Percentiles rank a stretch among this genome's conserved stretches.
These are phyloP conservation scores for Pelodiscus sinensis DNA, from an alignment of 2,113 vertebrate genomes.

Conservation along the genomic window DNA sequence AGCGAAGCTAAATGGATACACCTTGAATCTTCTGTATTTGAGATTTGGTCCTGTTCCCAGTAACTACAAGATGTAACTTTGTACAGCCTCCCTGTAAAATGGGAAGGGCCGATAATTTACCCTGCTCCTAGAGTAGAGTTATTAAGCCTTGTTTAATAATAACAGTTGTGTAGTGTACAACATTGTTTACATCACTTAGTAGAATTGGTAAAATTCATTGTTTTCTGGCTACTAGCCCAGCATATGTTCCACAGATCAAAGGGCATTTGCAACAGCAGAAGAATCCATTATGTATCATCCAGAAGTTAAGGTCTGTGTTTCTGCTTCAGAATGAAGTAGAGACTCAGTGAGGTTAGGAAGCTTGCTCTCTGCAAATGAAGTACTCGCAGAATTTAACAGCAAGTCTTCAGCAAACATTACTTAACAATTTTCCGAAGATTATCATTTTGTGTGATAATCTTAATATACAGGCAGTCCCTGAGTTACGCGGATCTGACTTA, in stretches of 20 bases:
- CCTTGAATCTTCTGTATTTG: not conserved
- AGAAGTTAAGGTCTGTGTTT: not conserved
- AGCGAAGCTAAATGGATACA: not conserved
- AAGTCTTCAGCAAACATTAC: not conserved
- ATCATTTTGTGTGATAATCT: not conserved
- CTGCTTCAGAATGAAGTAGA: not conserved
- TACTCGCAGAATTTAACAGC: not conserved
- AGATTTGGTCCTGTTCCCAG: not conserved
- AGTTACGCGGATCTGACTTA: too few relatives aligned
- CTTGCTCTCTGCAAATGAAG: not conserved
- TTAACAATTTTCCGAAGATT: not conserved
- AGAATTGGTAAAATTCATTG: not conserved
- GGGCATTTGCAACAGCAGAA: not conserved
- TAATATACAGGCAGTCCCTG: too few relatives aligned
- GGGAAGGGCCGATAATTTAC: not conserved
- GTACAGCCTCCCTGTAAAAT: not conserved
- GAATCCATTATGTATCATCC: not conserved
- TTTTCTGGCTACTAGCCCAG: not conserved
- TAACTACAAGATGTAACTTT: not conserved
- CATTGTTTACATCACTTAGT: not conserved
- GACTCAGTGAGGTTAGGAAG: not conserved
- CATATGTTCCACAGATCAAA: not conserved
- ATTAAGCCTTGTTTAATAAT: not conserved
- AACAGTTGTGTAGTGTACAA: not conserved
- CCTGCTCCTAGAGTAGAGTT: not conserved